phyloP scores from a whole-genome alignment of 2,797 vertebrate species.

The Otus scops region DNA sequence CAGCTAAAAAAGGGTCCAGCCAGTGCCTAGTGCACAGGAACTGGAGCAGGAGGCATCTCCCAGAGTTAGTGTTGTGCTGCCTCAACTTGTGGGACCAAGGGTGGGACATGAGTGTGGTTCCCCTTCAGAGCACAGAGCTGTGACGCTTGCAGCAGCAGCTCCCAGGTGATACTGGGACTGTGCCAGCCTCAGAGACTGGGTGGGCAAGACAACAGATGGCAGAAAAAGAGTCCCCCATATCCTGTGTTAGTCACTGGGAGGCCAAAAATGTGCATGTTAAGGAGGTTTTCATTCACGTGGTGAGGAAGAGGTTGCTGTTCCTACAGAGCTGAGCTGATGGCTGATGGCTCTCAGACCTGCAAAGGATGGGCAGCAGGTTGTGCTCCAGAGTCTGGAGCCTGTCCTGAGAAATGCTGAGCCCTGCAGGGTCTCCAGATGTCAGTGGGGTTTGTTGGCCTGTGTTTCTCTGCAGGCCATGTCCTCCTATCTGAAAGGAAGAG shows the following conservation, averaged over 20 bases:
- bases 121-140: not conserved
- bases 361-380: not conserved
- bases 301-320: not conserved
- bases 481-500: not conserved
- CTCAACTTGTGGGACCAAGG: not conserved
- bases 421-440: not conserved
- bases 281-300: not conserved
- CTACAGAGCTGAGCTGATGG: not conserved
- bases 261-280: not conserved
- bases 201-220: not conserved
- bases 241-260: not conserved
- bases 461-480: not conserved
- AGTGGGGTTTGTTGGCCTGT: not conserved
- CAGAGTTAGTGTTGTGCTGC: not conserved
- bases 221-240: not conserved
- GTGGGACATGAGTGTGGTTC: not conserved
- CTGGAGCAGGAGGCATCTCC: not conserved
- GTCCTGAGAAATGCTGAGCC: not conserved
- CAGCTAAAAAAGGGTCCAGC: not conserved
- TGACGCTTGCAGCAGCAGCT: not conserved
- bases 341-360: not conserved
- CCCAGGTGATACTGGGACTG: not conserved
- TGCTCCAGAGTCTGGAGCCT: not conserved
- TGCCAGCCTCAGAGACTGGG: not conserved
- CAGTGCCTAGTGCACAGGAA: not conserved